Evolutionary conservation across 2,888 invertebrate genomes (phyloP).

Genomic region (Pammene fasciana): DNA sequence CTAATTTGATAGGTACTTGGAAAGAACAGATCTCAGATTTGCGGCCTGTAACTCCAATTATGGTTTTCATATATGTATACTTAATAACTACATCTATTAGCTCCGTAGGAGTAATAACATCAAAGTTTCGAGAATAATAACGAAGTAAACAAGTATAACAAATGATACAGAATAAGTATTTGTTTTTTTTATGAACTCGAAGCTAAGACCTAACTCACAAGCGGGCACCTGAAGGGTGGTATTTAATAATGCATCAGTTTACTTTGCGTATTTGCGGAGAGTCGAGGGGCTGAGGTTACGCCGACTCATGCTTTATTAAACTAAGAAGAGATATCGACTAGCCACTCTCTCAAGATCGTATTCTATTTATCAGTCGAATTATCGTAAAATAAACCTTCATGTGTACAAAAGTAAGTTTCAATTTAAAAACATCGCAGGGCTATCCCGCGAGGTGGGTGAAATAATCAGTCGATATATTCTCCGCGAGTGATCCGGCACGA

Average conservation of each 20-base stretch:
- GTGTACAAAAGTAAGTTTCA: constrained; percentile 9
- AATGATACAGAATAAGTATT: not conserved
- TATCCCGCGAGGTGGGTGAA: not conserved
- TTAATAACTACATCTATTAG: no score
- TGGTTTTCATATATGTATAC: no score
- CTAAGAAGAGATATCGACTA: constrained; percentile 51
- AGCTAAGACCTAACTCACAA: constrained; percentile 22
- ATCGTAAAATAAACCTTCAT: constrained; percentile 11
- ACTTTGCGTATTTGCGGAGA: constrained; percentile 67
- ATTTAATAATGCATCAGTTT: constrained; percentile 74
- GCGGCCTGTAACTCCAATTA: no score
- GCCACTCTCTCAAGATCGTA: constrained; percentile 7
- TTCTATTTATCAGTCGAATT: not conserved
- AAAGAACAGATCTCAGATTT: no score
- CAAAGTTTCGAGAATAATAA: no score
- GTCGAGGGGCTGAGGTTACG: constrained; percentile 49
- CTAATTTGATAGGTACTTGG: no score
- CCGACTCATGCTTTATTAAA: constrained; percentile 71
- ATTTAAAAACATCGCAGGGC: not conserved
- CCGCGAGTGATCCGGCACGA: constrained; percentile 53
- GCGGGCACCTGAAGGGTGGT: constrained; percentile 52
- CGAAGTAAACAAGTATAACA: no score
- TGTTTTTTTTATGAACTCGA: constrained; percentile 2
- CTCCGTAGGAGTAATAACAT: no score
- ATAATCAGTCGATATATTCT: constrained; percentile 42